A percentile compares a stretch with the other conserved stretches of the same genome.
Evolutionary conservation across 2,113 vertebrate species (phyloP).

Genomic region (Actinemys pallida): DNA sequence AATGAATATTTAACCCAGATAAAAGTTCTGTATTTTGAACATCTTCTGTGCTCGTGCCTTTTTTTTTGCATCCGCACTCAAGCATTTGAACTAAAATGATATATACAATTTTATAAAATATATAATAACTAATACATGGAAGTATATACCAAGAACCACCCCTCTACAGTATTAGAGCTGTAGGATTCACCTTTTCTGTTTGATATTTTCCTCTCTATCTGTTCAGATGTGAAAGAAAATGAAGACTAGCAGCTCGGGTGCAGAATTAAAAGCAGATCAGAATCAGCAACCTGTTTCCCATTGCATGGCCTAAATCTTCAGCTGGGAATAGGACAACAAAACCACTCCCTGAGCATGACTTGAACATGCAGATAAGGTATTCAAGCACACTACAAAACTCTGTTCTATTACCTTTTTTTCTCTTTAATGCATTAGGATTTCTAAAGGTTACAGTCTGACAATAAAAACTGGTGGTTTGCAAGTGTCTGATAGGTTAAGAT

Average conservation of each 20-base stretch:
- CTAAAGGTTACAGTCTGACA: not conserved
- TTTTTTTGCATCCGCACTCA: not conserved
- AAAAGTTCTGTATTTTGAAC: not conserved
- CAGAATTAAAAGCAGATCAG: not conserved
- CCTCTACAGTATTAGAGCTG: not conserved
- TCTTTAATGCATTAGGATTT: not conserved
- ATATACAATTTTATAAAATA: not conserved
- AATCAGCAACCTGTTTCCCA: not conserved
- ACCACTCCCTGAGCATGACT: not conserved
- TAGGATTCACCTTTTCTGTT: slow-evolving; percentile 6
- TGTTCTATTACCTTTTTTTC: not conserved
- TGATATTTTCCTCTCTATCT: slow-evolving; percentile 3
- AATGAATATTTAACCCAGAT: not conserved
- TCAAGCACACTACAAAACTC: not conserved
- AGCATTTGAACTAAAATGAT: not conserved
- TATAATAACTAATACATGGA: not conserved
- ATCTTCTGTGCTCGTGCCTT: not conserved
- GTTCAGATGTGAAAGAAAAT: slow-evolving; percentile 22
- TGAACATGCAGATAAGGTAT: not conserved
- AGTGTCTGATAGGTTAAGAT: not conserved
- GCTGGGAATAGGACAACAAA: not conserved
- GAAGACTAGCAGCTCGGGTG: not conserved
- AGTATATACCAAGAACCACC: not conserved
- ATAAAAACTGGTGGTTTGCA: not conserved
- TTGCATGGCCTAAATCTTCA: not conserved